These are phyloP conservation scores for Halcyon leucocephala DNA, from an alignment of 2,797 vertebrate species.

Conservation along the genomic window DNA sequence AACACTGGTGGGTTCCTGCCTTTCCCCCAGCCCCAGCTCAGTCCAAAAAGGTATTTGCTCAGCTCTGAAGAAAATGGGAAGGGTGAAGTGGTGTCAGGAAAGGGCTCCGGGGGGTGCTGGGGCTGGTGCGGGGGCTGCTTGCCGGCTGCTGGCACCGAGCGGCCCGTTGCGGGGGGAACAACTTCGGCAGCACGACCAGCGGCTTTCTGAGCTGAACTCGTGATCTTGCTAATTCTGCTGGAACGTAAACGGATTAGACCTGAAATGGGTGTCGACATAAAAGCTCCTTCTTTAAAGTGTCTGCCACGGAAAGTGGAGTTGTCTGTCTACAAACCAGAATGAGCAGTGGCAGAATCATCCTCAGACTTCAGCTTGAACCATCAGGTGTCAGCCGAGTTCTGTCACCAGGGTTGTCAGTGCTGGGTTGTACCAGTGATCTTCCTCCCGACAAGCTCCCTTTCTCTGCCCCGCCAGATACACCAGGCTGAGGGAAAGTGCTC, in stretches of 20 bases:
- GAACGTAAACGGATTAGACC: background rate
- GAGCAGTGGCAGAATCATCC: accelerated
- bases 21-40: background rate
- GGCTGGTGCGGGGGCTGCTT: background rate
- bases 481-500: background rate
- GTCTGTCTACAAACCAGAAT: background rate
- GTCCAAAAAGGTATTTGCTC: background rate
- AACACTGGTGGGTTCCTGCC: accelerated
- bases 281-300: background rate
- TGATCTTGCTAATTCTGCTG: background rate
- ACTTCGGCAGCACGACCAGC: accelerated
- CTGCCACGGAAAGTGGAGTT: background rate
- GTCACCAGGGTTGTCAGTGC: background rate
- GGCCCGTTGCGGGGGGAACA: accelerated
- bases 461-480: background rate
- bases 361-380: background rate
- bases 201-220: accelerated
- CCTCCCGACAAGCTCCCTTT: background rate
- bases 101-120: no score
- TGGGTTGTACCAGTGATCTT: background rate
- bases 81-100: accelerated
- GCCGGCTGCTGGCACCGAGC: background rate
- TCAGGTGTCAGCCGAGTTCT: constrained; percentile 20
- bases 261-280: background rate
- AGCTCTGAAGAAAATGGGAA: background rate